Percentiles rank a stretch among this genome's conserved stretches.
These are phyloP conservation scores for Hemithea aestivaria DNA, from an alignment of 2,888 invertebrate genomes.

Conservation along the genomic window DNA sequence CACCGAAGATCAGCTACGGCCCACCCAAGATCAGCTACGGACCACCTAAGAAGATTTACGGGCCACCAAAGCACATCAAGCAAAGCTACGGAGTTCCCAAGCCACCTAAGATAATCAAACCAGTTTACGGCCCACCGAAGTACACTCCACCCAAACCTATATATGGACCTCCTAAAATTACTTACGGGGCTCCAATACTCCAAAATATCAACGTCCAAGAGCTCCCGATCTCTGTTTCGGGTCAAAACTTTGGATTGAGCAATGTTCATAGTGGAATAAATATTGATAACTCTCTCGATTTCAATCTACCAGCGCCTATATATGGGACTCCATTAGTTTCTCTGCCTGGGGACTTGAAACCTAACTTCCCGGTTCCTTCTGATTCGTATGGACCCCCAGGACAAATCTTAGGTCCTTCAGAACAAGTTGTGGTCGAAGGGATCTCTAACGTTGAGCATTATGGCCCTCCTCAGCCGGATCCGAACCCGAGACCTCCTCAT, in stretches of 20 bases:
- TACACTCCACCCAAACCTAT: constrained; percentile 46
- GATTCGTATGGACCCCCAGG: constrained; percentile 74
- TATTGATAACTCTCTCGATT: constrained; percentile 32
- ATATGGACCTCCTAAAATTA: constrained; percentile 53
- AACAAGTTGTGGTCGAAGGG: constrained; percentile 61
- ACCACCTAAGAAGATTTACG: constrained; percentile 52
- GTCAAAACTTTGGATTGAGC: constrained; percentile 25
- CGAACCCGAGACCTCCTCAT: constrained; percentile 80
- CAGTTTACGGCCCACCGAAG: constrained; percentile 40
- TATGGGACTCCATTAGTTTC: constrained; percentile 60
- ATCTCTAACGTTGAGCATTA: constrained; percentile 62
- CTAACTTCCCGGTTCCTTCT: constrained; percentile 62
- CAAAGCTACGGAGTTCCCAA: constrained; percentile 56
- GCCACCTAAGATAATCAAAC: constrained; percentile 46
- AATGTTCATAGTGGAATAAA: too few relatives aligned
- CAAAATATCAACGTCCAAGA: constrained; percentile 29
- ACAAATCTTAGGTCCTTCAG: constrained; percentile 54
- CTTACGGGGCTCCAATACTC: constrained; percentile 42
- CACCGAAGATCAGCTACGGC: constrained; percentile 48
- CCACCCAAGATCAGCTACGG: constrained; percentile 61
- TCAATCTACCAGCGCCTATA: constrained; percentile 63
- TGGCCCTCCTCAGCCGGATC: constrained; percentile 80
- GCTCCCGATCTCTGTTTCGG: constrained; percentile 17
- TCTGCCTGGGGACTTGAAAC: constrained; percentile 57
- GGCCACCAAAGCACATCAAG: constrained; percentile 53